A percentile compares a stretch with the other conserved stretches of the same genome.
Evolutionary conservation across 2,888 invertebrate genomes (phyloP).

Genomic region (Chloroclysta siterata): DNA sequence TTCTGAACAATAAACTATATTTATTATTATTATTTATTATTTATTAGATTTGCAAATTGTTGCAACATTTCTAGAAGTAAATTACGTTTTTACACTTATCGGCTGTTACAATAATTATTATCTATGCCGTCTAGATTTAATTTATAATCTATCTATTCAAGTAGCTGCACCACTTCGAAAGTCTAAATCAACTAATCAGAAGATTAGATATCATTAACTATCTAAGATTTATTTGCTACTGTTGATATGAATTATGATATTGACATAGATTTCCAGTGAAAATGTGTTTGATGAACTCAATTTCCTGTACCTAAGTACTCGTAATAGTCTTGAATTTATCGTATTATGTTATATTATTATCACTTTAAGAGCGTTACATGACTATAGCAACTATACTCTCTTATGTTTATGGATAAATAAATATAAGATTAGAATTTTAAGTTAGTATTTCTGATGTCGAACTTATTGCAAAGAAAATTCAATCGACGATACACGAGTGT

Average conservation of each 20-base stretch:
- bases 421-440: too few relatives aligned
- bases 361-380: neutral
- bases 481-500: too few relatives aligned
- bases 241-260: constrained; percentile 28
- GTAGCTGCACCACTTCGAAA: constrained; percentile 43
- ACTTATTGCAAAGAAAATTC: too few relatives aligned
- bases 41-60: too few relatives aligned
- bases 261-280: constrained; percentile 35
- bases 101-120: constrained; percentile 6
- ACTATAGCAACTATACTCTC: neutral
- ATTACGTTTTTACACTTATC: neutral
- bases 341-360: neutral
- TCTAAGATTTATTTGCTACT: constrained; percentile 32
- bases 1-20: too few relatives aligned
- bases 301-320: constrained; percentile 2
- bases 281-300: constrained; percentile 1
- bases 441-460: too few relatives aligned
- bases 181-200: constrained; percentile 28
- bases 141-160: constrained; percentile 39
- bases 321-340: neutral
- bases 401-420: neutral
- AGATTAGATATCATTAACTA: constrained; percentile 36
- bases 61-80: neutral
- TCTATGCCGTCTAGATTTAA: constrained; percentile 39
- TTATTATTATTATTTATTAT: too few relatives aligned